Evolutionary conservation across 1,140 invertebrate genomes (phyloP), one percentile per base, ranked within the genome.

Genomic region (Nasonia longicornis): DNA sequence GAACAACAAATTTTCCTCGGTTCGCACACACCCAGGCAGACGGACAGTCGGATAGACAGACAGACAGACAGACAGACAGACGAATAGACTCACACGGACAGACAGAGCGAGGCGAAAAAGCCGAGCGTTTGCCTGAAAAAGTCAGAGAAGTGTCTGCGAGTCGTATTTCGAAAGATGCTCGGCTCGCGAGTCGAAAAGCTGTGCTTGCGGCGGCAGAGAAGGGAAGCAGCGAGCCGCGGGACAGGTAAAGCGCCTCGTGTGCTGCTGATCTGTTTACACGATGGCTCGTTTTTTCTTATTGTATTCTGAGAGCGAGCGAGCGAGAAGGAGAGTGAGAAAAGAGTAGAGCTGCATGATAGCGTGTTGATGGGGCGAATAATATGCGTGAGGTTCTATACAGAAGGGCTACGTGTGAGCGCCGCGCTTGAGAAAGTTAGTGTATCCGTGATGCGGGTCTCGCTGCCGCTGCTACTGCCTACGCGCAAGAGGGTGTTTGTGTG

Each of bases 11-110:
- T 58, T 58, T 58, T 58, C 16, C 52, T 58, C 52, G 52, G 20
- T 58, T 58, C 52, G 52, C 52, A 58, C 52, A 58, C 52, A 58
- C 3, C 45, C 52, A 58, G 20, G 6, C 52, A 58, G 16, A 58
- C 52, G 20, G 16, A 58, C 52, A 58, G 14, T 7, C 52, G 71
- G 35, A 26, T n/a, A 81, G 29, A 81, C 66, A 74, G 52, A 72
- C 63, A 77, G 63, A 26, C 26, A 26, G 26, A 42, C n/a, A 77
- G 26, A 42, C 52, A 58, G 52, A 16, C 45, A 48, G 45, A 48
- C 45, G 14, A 16, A 14, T 16, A 48, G 45, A 48, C 12, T 14
- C 12, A 16, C 45, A 58, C 52, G 16, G 20, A 58, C 52, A 58
- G 52, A 58, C 14, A 2, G 16, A 16, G 52, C 52, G 52, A 48